A percentile compares a stretch with the other conserved stretches of the same genome.
Evolutionary conservation across 37 sponge, comb jelly and placozoan genomes (phyloP).

Genomic region (Agelas oroides): DNA sequence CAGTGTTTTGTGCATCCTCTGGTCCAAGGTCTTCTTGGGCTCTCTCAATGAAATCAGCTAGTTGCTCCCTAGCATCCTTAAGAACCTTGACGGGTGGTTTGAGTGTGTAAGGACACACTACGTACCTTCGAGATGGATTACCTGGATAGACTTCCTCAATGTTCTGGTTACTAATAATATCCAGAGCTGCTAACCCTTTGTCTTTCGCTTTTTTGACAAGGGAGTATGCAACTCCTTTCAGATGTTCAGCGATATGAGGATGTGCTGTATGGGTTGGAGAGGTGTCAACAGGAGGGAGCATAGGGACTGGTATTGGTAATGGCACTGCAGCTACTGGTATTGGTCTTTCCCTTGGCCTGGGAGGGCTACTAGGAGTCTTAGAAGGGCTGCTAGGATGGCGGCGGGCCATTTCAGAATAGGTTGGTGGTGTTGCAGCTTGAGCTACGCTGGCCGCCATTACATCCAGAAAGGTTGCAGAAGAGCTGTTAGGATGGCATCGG

Average conservation of each 20-base stretch:
- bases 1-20: background rate
- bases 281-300: background rate
- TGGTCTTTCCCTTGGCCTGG: too few relatives aligned
- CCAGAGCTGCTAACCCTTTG: background rate
- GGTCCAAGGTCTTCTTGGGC: slow-evolving; percentile 12
- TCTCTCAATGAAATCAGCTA: slow-evolving; percentile 13
- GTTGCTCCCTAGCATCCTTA: slow-evolving; percentile 22
- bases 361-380: too few relatives aligned
- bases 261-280: background rate
- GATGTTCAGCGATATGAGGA: background rate
- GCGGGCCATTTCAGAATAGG: too few relatives aligned
- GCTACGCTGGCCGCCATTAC: too few relatives aligned
- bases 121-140: background rate
- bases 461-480: too few relatives aligned
- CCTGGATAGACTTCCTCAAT: slow-evolving; percentile 42
- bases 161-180: slow-evolving; percentile 7
- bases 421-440: too few relatives aligned
- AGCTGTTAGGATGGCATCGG: too few relatives aligned
- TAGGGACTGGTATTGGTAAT: background rate
- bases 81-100: slow-evolving; percentile 19
- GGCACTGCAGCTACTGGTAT: background rate
- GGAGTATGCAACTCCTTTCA: background rate
- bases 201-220: too few relatives aligned
- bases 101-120: background rate
- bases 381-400: too few relatives aligned